These are phyloP conservation scores for Colletes latitarsis DNA, from an alignment of 1,140 invertebrate genomes.

Conservation along the genomic window DNA sequence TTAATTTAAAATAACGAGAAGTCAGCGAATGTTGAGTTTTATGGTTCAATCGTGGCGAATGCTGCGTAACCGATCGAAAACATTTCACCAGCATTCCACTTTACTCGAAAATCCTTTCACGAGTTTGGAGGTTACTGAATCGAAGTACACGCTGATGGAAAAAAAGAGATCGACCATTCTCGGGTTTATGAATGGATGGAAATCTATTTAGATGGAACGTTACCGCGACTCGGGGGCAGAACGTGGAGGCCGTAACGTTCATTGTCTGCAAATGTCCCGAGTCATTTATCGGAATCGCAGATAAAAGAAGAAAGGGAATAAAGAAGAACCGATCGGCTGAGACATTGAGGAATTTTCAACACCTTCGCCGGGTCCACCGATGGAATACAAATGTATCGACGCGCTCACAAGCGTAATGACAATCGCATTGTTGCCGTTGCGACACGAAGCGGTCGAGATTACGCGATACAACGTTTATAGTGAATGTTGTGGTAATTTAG, in stretches of 20 bases:
- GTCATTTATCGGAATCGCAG: conserved; percentile 11
- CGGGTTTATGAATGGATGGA: background rate
- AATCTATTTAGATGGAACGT: conserved; percentile 1
- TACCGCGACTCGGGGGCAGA: background rate
- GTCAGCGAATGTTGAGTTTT: too few species aligned
- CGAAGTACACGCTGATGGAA: background rate
- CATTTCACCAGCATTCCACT: too few species aligned
- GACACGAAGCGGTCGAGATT: conserved; percentile 42
- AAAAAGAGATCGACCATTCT: background rate
- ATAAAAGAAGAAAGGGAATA: background rate
- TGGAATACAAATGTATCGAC: conserved; percentile 27
- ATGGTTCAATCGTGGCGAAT: too few species aligned
- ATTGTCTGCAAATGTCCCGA: conserved; percentile 21
- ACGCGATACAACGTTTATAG: conserved; percentile 42
- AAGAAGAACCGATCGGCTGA: background rate
- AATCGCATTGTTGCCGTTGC: conserved; percentile 26
- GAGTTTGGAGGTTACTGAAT: background rate
- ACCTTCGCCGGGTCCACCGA: background rate
- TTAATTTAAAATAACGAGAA: too few species aligned
- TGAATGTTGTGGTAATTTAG: conserved; percentile 57
- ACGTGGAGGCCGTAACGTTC: background rate
- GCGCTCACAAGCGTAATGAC: conserved; percentile 21
- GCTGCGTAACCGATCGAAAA: too few species aligned
- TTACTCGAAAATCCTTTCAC: too few species aligned
- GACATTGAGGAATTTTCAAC: conserved; percentile 21